phyloP scores from a whole-genome alignment of 1,140 invertebrate genomes.

The Argopecten irradians region DNA sequence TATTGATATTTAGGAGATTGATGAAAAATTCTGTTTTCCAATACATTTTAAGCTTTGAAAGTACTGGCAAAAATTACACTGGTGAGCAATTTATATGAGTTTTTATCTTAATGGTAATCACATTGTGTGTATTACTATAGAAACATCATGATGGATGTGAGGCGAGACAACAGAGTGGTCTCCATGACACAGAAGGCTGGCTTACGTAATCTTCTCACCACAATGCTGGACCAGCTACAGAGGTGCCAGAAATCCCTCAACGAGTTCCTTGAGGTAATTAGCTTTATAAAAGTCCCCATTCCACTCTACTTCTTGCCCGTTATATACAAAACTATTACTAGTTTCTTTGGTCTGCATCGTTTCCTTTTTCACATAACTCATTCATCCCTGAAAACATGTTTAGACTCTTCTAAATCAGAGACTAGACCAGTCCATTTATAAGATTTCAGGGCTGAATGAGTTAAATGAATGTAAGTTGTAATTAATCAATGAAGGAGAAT shows the following conservation, averaged over 20 bases:
- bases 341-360: neutral
- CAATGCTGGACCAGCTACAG: conserved; percentile 90
- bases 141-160: conserved; percentile 82
- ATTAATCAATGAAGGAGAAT: too few relatives aligned
- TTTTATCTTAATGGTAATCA: neutral
- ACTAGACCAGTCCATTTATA: too few relatives aligned
- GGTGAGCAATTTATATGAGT: too few relatives aligned
- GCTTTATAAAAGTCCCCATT: conserved; percentile 7
- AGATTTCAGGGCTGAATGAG: neutral
- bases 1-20: too few relatives aligned
- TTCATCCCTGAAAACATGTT: too few relatives aligned
- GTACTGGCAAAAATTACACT: too few relatives aligned
- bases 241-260: conserved; percentile 96
- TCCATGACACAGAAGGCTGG: conserved; percentile 87
- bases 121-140: conserved; percentile 59
- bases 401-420: too few relatives aligned
- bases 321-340: neutral
- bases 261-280: conserved; percentile 92
- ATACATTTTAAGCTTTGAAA: too few relatives aligned
- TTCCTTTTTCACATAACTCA: neutral
- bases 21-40: too few relatives aligned
- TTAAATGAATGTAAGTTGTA: too few relatives aligned
- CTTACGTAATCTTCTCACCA: conserved; percentile 85
- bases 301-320: neutral
- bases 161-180: conserved; percentile 87